Base-by-base conservation (phyloP, 2,797 vertebrate species). In the Gambelia wislizenii region DNA sequence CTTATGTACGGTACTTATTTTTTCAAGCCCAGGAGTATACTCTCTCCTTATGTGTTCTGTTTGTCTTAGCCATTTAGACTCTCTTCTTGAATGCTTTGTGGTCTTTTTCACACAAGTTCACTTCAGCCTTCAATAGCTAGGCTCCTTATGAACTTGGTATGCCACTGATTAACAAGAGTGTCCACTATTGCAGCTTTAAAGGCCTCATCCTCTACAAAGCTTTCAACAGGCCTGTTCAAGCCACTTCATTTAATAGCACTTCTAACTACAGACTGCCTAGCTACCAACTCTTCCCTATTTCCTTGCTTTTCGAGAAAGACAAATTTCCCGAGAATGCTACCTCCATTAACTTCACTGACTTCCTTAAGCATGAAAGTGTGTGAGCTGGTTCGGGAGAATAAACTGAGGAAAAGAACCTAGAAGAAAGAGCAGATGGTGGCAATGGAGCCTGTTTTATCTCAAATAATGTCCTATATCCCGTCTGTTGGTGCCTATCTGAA, bases 241-340 rank as follows among this genome's bases (percentile, higher is more conserved):
- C 67, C 49, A 77, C 59, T 86, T 90, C 9, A 59, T 59, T 75
- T 64, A 70, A 87, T 83, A 83, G 47, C 30, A 61, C 36, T 87
- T 70, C 79, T 54, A 69, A 25, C n/a, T 47, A 54, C 79, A 49
- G 33, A 61, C 27, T 20, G 12, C 14, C 13, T 72, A 33, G 36
- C 44, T 78, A 30, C 56, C 54, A 52, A 27, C 49, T 52, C 69
- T 33, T 42, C 42, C 52, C 33, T 20, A 7, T 69, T 84, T 16
- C 49, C 20, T 64, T 67, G 54, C 25, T 39, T 88, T 47, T 64
- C 27, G 42, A 54, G 30, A 89, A 74, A 16, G 49, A 61, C 25
- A 36, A 22, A n/a, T 89, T 75, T 85, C 54, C 10, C 33, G 22
- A 42, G 16, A 70, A 67, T 70, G 12, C 56, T 10, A 64, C 6